Base-by-base conservation (phyloP, 2,113 vertebrate species). In the Bufo bufo region DNA sequence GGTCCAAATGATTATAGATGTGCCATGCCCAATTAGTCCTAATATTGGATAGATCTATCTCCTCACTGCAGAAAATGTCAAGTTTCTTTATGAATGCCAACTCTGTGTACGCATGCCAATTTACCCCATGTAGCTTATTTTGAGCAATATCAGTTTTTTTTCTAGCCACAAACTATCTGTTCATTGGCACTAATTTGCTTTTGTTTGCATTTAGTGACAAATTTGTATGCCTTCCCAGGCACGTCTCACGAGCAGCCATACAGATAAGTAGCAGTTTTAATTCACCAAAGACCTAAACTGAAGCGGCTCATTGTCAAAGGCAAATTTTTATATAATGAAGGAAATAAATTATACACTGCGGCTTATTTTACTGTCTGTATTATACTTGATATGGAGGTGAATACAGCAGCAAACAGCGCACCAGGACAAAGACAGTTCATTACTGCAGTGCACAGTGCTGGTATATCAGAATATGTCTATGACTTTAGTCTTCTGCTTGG, bases 281-380 rank as follows among this genome's bases (percentile, higher is more conserved):
- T 78, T 78, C 77, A 78, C 77, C 50, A n/a, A 78, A 78, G 77
- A 78, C 77, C 77, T 78, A 78, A 78, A 78, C 20, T 23, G 72
- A 75, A 50, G 72, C 72, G 7, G 72, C 50, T 75, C 72, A 75
- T 50, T 75, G 72, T 75, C 72, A 75, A 75, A 49, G 16, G 72
- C 72, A 75, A 75, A 75, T 49, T 75, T 50, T 75, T 75, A 75
- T 75, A 75, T 75, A 75, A 75, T 75, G 72, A 75, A 75, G 72
- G 72, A 78, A 54, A 78, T 78, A 78, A 54, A 78, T 78, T 78
- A 78, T 78, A 78, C 56, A 78, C 77, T 78, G 50, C 50, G 50
- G 77, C 77, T 78, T 56, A 14, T 78, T 78, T 78, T 78, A 78
- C 74, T 78, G 77, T 78, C 77, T 78, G 49, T 56, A 14, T 78